These are phyloP conservation scores for Choloepus didactylus DNA, from an alignment of 2,797 vertebrate genomes.

Conservation along the genomic window DNA sequence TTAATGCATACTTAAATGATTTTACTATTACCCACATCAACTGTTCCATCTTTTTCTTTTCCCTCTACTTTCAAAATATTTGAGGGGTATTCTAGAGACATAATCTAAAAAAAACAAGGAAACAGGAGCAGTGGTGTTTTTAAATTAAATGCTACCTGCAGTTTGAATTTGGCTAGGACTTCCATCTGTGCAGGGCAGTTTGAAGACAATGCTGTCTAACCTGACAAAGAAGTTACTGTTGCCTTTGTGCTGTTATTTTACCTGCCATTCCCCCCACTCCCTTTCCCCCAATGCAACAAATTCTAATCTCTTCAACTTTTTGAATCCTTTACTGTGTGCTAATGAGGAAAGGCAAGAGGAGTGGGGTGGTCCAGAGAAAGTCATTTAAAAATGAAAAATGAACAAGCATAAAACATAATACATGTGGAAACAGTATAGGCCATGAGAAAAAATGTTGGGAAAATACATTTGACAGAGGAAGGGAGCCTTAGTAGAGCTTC, in stretches of 20 bases:
- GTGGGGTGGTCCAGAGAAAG: background rate
- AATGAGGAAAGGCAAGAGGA: background rate
- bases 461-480: conserved; percentile 21
- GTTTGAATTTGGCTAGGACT: background rate
- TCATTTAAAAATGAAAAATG: background rate
- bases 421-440: background rate
- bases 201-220: background rate
- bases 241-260: background rate
- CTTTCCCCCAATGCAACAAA: background rate
- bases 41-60: background rate
- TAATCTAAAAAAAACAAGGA: background rate
- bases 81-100: background rate
- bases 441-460: conserved; percentile 30
- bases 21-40: background rate
- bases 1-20: background rate
- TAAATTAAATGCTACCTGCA: background rate
- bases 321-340: background rate
- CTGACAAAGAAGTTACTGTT: background rate
- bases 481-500: background rate
- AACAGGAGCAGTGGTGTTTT: background rate
- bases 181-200: background rate
- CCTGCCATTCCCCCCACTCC: background rate
- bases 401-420: background rate
- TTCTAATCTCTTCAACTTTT: background rate
- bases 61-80: conserved; percentile 14